These are phyloP conservation scores for Hiodon tergisus DNA, from an alignment of 2,113 vertebrate species.

Conservation along the genomic window DNA sequence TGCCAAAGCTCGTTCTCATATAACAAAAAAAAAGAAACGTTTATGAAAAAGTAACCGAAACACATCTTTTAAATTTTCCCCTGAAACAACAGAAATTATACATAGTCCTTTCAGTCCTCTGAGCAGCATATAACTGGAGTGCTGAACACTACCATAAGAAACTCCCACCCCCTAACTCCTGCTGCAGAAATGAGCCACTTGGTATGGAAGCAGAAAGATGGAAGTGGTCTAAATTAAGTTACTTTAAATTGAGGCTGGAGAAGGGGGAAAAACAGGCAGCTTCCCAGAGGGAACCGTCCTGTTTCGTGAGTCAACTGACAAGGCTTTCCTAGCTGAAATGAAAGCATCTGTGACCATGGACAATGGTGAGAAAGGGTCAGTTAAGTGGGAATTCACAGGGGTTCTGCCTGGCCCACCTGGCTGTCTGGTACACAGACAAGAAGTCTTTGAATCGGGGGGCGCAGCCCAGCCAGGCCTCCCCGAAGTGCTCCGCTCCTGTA, in stretches of 20 bases:
- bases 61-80: not conserved
- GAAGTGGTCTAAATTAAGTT: not conserved
- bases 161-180: not conserved
- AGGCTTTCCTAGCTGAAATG: not conserved
- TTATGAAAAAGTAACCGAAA: not conserved
- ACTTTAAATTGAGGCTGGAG: not conserved
- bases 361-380: slow-evolving; percentile 40
- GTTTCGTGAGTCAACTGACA: not conserved
- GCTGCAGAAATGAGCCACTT: not conserved
- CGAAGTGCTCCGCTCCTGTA: slow-evolving; percentile 72
- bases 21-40: not conserved
- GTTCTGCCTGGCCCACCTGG: slow-evolving; percentile 54
- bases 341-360: not conserved
- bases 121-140: not conserved
- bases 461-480: slow-evolving; percentile 77
- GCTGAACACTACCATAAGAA: not conserved
- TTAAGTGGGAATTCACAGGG: slow-evolving; percentile 68
- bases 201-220: not conserved
- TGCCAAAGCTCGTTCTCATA: not conserved
- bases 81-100: not conserved
- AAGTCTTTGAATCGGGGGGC: slow-evolving; percentile 74
- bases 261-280: slow-evolving; percentile 15
- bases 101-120: not conserved
- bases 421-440: slow-evolving; percentile 54
- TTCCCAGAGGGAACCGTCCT: not conserved